Evolutionary conservation across 2,888 invertebrate genomes (phyloP).

Genomic region (Gerosis bhagava): DNA sequence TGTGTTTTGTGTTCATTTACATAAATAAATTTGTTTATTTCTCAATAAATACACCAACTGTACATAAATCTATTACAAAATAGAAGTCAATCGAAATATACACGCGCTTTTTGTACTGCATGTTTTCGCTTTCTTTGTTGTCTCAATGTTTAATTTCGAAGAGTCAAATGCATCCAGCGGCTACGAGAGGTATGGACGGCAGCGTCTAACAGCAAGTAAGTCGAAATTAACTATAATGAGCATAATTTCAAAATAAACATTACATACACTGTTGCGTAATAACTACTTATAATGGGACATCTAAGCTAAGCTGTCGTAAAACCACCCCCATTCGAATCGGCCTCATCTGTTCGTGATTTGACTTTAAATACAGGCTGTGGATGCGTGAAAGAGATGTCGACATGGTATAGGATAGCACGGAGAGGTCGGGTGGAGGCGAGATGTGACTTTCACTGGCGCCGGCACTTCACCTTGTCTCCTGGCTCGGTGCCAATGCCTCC

Average conservation of each 20-base stretch:
- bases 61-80: no score
- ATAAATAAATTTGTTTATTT: no score
- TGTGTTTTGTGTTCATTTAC: conserved; percentile 13
- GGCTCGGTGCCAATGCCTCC: conserved; percentile 60
- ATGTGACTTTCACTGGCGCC: conserved; percentile 70
- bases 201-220: not conserved
- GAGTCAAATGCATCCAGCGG: conserved; percentile 6
- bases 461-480: conserved; percentile 72
- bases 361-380: no score
- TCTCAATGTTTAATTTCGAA: conserved; percentile 19
- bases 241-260: no score
- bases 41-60: no score
- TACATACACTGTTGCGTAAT: not conserved
- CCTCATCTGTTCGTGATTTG: no score
- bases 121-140: conserved; percentile 40
- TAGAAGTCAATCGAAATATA: conserved; percentile 6
- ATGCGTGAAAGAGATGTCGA: conserved; percentile 10
- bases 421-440: conserved; percentile 34
- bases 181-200: not conserved
- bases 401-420: conserved; percentile 14
- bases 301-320: no score
- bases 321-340: not conserved
- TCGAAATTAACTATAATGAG: conserved; percentile 5
- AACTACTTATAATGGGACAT: no score
- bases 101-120: conserved; percentile 41